Evolutionary conservation across 1,140 invertebrate species (phyloP).

Genomic region (Pristionchus pacificus): DNA sequence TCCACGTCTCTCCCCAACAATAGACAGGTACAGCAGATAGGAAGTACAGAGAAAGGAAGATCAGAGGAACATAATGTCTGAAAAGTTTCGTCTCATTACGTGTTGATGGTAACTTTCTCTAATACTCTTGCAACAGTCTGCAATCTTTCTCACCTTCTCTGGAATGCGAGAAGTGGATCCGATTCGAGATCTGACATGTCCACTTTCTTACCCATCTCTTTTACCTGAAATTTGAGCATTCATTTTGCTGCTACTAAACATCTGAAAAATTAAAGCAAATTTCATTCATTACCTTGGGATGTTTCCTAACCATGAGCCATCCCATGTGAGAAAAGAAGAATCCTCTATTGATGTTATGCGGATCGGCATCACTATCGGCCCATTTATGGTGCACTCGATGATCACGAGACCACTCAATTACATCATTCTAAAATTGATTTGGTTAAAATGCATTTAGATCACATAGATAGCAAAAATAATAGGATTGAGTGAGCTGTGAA

Average conservation of each 20-base stretch:
- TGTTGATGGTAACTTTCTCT: too few relatives aligned
- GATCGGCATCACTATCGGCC: conserved; percentile 89
- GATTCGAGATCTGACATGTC: conserved; percentile 80
- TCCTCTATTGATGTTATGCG: conserved; percentile 85
- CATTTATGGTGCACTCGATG: conserved; percentile 94
- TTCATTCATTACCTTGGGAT: conserved; percentile 83
- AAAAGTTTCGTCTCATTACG: too few relatives aligned
- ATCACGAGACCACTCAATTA: conserved; percentile 87
- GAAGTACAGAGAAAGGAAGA: conserved; percentile 78
- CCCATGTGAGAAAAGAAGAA: conserved; percentile 95
- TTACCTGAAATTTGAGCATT: conserved; percentile 59
- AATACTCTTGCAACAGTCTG: too few relatives aligned
- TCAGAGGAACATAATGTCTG: conserved; percentile 71
- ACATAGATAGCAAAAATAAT: conserved; percentile 36
- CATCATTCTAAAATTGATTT: conserved; percentile 70
- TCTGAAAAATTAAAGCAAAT: conserved; percentile 68
- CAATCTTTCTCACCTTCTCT: conserved; percentile 71
- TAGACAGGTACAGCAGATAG: conserved; percentile 76
- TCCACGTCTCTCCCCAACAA: conserved; percentile 76
- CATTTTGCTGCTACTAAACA: not conserved
- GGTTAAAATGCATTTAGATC: not conserved
- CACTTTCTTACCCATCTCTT: conserved; percentile 76
- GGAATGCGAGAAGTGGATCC: conserved; percentile 79
- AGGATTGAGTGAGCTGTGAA: not conserved
- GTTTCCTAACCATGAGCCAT: conserved; percentile 84